Evolutionary conservation across 2,888 invertebrate genomes (phyloP).

Genomic region (Meteorus colon): DNA sequence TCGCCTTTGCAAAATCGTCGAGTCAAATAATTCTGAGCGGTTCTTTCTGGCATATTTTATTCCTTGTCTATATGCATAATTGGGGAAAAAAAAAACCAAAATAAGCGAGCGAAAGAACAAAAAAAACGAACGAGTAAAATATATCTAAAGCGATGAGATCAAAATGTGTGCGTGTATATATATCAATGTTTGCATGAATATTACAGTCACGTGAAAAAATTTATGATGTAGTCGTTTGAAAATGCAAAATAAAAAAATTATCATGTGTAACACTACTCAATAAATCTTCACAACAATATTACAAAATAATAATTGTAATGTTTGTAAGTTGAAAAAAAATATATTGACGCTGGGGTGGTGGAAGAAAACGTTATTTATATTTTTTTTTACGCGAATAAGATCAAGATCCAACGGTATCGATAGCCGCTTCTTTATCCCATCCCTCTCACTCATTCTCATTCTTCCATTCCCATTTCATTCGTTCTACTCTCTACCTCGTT

Average conservation of each 20-base stretch:
- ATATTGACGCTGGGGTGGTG: neutral
- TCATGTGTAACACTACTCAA: neutral
- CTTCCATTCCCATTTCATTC: neutral
- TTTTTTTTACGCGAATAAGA: neutral
- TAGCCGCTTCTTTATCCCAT: neutral
- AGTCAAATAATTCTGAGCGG: slow-evolving; percentile 37
- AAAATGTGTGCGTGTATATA: neutral
- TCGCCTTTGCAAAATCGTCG: slow-evolving; percentile 13
- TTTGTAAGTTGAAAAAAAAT: neutral
- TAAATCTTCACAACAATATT: slow-evolving; percentile 8
- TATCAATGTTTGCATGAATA: neutral
- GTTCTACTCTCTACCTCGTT: neutral
- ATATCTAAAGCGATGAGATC: neutral
- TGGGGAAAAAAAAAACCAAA: neutral
- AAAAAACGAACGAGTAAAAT: neutral
- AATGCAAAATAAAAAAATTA: slow-evolving; percentile 17
- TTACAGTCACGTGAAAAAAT: slow-evolving; percentile 21
- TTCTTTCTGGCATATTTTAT: slow-evolving; percentile 8
- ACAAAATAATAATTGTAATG: slow-evolving; percentile 13
- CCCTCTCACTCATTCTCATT: neutral
- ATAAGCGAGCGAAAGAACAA: neutral
- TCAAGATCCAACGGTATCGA: slow-evolving; percentile 28
- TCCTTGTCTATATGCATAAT: slow-evolving; percentile 2
- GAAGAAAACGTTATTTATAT: slow-evolving; percentile 1
- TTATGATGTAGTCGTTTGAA: slow-evolving; percentile 14